Base-by-base conservation (phyloP, 2,888 invertebrate genomes). In the Orthonychiurus folsomi region DNA sequence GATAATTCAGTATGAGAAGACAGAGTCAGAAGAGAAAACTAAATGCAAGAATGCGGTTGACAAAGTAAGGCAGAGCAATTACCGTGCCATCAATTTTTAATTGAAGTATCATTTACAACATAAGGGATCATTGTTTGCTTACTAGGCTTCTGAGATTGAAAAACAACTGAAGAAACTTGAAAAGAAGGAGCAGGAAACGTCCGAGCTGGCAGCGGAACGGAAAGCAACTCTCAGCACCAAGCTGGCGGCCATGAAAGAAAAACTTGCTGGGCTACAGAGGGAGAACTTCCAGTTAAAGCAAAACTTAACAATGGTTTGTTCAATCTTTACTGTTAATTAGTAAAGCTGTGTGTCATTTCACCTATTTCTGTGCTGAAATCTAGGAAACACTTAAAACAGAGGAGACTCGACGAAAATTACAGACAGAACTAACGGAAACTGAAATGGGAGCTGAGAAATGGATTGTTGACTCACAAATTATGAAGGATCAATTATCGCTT, bases 381-480 rank as follows among this genome's bases (percentile, higher is more conserved):
- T 25, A 59, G 59, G 59, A 59, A 50, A 23, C 48, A 23, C 48
- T 59, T n/a, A 50, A 48, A 25, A 3, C 37, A 24, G 59, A 48
- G 9, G 18, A 59, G 20, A 50, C 12, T 5, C 20, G 26, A n/a
- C 48, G 37, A 24, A 59, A 50, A 25, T 3, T 59, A 50, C 48
- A 50, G 9, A 18, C 3, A 3, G 66, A 65, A n/a, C 50, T 71
- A n/a, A 64, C 66, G 24, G 69, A 67, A 26, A 66, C 65, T 2
- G 70, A 69, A 63, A 62, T 60, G 37, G 68, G 69, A 9, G 67
- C 72, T 20, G 69, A 69, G 55, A 69, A 72, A 61, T 72, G 70
- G 69, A 56, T 68, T 0, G 66, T 69, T 60, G 72, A 72, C 24
- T 56, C 63, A 24, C 69, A 71, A 55, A 60, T 67, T 12, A 50